phyloP scores from a whole-genome alignment of 2,797 vertebrate genomes.

The Petrocephalus sullivani region DNA sequence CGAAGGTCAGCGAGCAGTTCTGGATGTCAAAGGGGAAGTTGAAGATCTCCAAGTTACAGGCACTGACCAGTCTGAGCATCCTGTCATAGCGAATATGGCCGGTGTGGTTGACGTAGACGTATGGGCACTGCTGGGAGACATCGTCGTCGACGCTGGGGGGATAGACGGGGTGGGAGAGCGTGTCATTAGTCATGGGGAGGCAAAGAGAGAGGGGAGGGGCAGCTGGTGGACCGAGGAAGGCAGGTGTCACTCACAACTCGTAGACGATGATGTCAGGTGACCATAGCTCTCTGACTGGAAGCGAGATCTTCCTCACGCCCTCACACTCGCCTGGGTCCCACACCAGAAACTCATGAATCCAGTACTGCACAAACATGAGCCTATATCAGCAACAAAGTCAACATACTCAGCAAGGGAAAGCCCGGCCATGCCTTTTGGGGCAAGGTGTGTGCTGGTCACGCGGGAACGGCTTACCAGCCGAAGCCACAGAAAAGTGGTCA shows the following conservation, averaged over 20 bases:
- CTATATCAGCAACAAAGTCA: not conserved
- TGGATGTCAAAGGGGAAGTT: slow-evolving; percentile 75
- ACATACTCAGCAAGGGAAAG: not conserved
- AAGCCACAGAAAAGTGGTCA: slow-evolving; percentile 72
- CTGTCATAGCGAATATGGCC: slow-evolving; percentile 69
- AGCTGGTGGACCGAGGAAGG: not conserved
- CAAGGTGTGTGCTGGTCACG: not conserved
- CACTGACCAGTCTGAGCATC: slow-evolving; percentile 65
- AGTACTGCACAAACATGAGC: slow-evolving; percentile 51
- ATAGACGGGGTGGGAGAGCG: not conserved
- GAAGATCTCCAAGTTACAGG: slow-evolving; percentile 71
- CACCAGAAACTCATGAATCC: slow-evolving; percentile 67
- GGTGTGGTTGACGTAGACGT: slow-evolving; percentile 70
- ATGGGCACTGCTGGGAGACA: slow-evolving; percentile 68
- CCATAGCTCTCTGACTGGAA: slow-evolving; percentile 70
- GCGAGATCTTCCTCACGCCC: slow-evolving; percentile 61
- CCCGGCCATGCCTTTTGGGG: not conserved
- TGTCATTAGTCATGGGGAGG: not conserved
- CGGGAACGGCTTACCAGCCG: slow-evolving; percentile 53
- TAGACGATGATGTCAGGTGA: slow-evolving; percentile 71
- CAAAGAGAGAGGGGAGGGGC: not conserved
- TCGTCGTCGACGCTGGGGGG: slow-evolving; percentile 66
- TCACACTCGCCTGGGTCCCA: slow-evolving; percentile 68
- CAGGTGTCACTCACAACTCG: slow-evolving; percentile 64
- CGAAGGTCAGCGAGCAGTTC: slow-evolving; percentile 69